Percentiles rank a stretch among this genome's conserved stretches.
These are phyloP conservation scores for Helicoverpa zea DNA, from an alignment of 1,140 invertebrate genomes.

Conservation along the genomic window DNA sequence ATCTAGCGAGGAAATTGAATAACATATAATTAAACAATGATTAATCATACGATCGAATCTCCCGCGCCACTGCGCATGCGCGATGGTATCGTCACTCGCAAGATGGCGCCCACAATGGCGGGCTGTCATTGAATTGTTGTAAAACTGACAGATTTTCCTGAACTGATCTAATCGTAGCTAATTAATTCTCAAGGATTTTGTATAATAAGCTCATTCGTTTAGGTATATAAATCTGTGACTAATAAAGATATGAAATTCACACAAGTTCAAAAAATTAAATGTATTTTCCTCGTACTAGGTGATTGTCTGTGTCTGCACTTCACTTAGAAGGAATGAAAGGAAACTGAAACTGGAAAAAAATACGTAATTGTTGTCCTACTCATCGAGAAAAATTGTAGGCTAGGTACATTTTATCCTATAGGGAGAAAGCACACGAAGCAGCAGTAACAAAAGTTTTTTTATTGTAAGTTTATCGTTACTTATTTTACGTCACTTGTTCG, in stretches of 20 bases:
- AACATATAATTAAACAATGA: conserved; percentile 32
- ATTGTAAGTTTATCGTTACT: too few species aligned
- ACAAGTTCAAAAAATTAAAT: neutral
- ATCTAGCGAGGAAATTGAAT: conserved; percentile 52
- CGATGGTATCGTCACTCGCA: conserved; percentile 20
- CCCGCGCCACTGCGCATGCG: conserved; percentile 18
- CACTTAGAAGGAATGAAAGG: too few species aligned
- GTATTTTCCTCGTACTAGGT: neutral
- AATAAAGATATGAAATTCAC: neutral
- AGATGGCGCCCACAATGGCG: conserved; percentile 34
- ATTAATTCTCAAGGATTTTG: conserved; percentile 44
- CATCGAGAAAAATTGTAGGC: too few species aligned
- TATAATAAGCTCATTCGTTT: neutral
- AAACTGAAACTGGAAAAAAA: too few species aligned
- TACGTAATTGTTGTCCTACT: too few species aligned
- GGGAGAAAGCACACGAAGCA: too few species aligned
- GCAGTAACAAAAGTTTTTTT: too few species aligned
- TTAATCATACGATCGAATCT: conserved; percentile 32
- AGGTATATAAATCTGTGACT: neutral
- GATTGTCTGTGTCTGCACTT: neutral
- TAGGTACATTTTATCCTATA: too few species aligned
- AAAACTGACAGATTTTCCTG: conserved; percentile 44
- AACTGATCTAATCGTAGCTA: conserved; percentile 34
- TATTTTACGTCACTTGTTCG: too few species aligned
- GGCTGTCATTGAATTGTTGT: conserved; percentile 40